phyloP scores from a whole-genome alignment of 2,888 invertebrate species.

The Drosophila pegasa region DNA sequence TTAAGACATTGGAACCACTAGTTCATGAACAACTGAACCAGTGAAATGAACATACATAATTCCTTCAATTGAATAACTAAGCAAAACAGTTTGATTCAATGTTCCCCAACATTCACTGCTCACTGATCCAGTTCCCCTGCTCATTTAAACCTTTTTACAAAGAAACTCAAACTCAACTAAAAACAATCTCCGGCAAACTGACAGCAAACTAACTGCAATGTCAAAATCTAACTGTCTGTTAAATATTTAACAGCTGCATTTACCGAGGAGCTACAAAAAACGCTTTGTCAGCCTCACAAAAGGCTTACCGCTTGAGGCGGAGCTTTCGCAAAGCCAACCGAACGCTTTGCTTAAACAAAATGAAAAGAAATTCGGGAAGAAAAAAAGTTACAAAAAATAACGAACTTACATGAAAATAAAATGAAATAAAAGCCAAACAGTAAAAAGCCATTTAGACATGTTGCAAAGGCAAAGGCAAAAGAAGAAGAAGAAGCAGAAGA shows the following conservation, averaged over 20 bases:
- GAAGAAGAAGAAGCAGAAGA: not conserved
- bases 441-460: constrained; percentile 17
- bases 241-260: constrained; percentile 6
- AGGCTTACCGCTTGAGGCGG: constrained; percentile 1
- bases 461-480: not conserved
- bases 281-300: not conserved
- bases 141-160: not conserved
- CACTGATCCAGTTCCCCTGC: not conserved
- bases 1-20: not conserved
- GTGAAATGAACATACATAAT: not conserved
- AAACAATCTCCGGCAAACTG: not conserved
- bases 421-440: constrained; percentile 5
- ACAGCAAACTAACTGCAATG: not conserved
- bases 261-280: not conserved
- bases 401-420: constrained; percentile 3
- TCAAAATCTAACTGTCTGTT: constrained; percentile 2
- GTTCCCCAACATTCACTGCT: not conserved
- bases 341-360: not conserved
- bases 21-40: not conserved
- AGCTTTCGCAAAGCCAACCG: constrained; percentile 1
- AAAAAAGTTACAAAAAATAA: not conserved
- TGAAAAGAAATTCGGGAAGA: constrained; percentile 2
- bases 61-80: not conserved
- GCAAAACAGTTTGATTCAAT: not conserved
- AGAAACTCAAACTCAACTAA: not conserved